Evolutionary conservation across 1,140 invertebrate species (phyloP).

Genomic region (Ostrea denselamellosa): DNA sequence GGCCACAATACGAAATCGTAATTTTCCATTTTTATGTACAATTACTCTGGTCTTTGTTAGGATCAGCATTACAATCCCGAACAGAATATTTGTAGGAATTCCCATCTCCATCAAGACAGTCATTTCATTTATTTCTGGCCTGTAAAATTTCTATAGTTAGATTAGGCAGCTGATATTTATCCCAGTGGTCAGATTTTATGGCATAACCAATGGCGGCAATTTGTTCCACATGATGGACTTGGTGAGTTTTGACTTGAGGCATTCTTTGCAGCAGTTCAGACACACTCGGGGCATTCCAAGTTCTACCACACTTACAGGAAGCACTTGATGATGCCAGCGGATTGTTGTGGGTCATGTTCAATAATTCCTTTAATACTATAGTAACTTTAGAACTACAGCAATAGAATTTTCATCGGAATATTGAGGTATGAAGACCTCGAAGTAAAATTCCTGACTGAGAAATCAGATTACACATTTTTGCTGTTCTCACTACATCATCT

Average conservation of each 20-base stretch:
- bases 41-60: neutral
- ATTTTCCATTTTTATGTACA: neutral
- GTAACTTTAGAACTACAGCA: too few species aligned
- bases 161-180: neutral
- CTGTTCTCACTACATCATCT: too few species aligned
- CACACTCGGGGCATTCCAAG: too few species aligned
- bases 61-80: neutral
- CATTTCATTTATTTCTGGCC: neutral
- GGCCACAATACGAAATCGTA: neutral
- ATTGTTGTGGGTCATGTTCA: too few species aligned
- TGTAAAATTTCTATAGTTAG: neutral
- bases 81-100: neutral
- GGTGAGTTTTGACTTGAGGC: neutral
- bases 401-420: too few species aligned
- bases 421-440: too few species aligned
- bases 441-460: too few species aligned
- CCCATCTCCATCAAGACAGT: neutral
- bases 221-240: neutral
- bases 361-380: too few species aligned
- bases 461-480: too few species aligned
- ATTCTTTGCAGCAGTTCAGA: neutral
- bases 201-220: neutral
- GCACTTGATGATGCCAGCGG: too few species aligned
- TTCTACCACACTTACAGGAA: too few species aligned
- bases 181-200: slow-evolving; percentile 1